Percentiles rank a stretch among this genome's conserved stretches.
These are phyloP conservation scores for Manis javanica DNA, from an alignment of 2,797 vertebrate genomes.

Conservation along the genomic window DNA sequence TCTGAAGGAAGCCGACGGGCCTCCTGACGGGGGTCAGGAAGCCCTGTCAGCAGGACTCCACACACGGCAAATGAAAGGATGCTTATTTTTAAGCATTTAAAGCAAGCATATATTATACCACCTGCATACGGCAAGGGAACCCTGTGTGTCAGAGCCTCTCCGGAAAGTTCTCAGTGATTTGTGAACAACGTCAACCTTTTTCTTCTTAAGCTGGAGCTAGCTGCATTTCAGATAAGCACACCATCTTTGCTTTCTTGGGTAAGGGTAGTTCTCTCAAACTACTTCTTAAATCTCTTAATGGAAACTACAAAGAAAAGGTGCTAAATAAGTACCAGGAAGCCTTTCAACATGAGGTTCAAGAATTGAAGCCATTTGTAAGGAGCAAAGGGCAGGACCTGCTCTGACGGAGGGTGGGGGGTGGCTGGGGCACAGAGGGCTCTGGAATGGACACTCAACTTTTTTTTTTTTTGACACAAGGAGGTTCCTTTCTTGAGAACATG, in stretches of 20 bases:
- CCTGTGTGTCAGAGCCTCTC: background rate
- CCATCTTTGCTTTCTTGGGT: background rate
- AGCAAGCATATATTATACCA: accelerated
- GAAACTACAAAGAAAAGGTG: background rate
- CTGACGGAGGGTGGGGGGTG: background rate
- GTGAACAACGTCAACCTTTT: slow-evolving; percentile 33
- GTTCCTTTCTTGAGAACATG: background rate
- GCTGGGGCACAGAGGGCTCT: background rate
- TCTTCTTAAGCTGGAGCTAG: background rate
- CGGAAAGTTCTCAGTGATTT: slow-evolving; percentile 55
- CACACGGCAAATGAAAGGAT: too few species aligned
- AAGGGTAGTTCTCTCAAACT: slow-evolving; percentile 18
- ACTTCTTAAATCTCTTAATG: background rate
- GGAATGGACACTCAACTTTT: background rate
- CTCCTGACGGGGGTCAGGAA: accelerated
- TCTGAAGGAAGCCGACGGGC: too few species aligned
- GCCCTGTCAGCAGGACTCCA: background rate
- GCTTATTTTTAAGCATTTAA: accelerated
- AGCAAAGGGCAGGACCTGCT: background rate
- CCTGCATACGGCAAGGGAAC: background rate
- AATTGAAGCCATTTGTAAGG: background rate
- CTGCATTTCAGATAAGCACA: slow-evolving; percentile 37
- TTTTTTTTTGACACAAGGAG: slow-evolving; percentile 1
- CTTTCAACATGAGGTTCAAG: slow-evolving; percentile 14
- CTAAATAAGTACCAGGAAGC: background rate